phyloP scores from a whole-genome alignment of 2,888 invertebrate genomes.

The Tuta absoluta region DNA sequence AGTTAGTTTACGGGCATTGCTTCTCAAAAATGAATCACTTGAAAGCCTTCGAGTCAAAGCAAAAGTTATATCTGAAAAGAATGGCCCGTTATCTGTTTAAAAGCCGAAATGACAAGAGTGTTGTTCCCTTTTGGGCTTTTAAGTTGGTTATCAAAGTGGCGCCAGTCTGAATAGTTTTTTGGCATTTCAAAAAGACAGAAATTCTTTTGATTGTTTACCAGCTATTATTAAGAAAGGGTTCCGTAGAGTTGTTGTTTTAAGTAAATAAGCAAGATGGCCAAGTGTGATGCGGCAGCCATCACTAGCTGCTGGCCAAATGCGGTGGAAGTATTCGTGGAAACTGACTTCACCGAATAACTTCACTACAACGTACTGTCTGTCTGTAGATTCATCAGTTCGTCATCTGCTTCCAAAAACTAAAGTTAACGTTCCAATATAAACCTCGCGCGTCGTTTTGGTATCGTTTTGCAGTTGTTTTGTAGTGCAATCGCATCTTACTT shows the following conservation, averaged over 20 bases:
- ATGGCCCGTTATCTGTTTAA: conserved; percentile 52
- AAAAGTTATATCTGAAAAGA: conserved; percentile 51
- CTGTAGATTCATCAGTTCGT: conserved; percentile 39
- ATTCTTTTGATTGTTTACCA: conserved; percentile 22
- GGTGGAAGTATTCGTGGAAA: conserved; percentile 51
- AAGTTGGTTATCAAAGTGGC: conserved; percentile 54
- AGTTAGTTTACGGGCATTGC: conserved; percentile 40
- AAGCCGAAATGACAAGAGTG: conserved; percentile 46
- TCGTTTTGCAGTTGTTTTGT: too few relatives aligned
- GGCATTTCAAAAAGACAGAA: conserved; percentile 15
- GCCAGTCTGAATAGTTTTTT: conserved; percentile 56
- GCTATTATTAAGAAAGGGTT: conserved; percentile 17
- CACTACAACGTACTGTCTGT: conserved; percentile 50
- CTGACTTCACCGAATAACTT: conserved; percentile 55
- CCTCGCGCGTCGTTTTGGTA: too few relatives aligned
- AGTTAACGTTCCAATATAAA: too few relatives aligned
- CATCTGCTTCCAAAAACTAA: conserved; percentile 28
- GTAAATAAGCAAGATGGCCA: background rate
- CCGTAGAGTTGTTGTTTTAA: conserved; percentile 1
- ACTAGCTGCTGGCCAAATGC: conserved; percentile 46
- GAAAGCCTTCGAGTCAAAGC: conserved; percentile 50
- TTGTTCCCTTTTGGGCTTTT: conserved; percentile 41
- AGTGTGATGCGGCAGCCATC: conserved; percentile 21
- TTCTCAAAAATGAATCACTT: conserved; percentile 1
- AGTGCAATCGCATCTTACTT: too few relatives aligned